phyloP scores from a whole-genome alignment of 2,113 vertebrate genomes.

The Aspiorhynchus laticeps region DNA sequence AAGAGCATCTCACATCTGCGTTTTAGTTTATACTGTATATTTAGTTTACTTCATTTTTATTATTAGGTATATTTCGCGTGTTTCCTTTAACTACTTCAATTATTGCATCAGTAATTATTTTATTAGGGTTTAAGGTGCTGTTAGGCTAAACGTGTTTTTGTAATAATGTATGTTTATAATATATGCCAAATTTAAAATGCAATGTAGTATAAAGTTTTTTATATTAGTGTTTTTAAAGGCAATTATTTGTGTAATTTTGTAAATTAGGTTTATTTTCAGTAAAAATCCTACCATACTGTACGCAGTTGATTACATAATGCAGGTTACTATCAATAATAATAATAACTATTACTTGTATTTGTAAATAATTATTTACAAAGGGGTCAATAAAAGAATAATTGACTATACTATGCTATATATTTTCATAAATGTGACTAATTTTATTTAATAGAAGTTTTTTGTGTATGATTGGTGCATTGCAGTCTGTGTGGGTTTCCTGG shows the following conservation, averaged over 20 bases:
- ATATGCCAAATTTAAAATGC: neutral
- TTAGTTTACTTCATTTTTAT: neutral
- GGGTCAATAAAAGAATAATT: neutral
- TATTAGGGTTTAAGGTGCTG: neutral
- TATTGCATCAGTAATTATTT: neutral
- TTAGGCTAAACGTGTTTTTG: neutral
- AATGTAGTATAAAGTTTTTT: neutral
- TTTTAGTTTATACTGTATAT: neutral
- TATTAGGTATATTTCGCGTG: neutral
- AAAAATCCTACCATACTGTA: neutral
- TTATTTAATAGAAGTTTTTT: neutral
- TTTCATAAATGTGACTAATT: neutral
- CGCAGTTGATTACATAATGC: neutral
- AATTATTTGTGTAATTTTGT: neutral
- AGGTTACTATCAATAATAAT: neutral
- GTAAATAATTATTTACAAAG: too few species aligned
- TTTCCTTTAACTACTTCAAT: neutral
- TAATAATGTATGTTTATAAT: neutral
- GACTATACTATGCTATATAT: neutral
- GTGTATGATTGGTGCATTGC: constrained; percentile 50
- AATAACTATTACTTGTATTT: too few species aligned
- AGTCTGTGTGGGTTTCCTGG: constrained; percentile 93
- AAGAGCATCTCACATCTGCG: neutral
- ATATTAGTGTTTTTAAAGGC: neutral
- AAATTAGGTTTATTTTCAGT: neutral